Conservation (phyloP, 2,797 vertebrate species). For the Coracias cyanogaster region DNA sequence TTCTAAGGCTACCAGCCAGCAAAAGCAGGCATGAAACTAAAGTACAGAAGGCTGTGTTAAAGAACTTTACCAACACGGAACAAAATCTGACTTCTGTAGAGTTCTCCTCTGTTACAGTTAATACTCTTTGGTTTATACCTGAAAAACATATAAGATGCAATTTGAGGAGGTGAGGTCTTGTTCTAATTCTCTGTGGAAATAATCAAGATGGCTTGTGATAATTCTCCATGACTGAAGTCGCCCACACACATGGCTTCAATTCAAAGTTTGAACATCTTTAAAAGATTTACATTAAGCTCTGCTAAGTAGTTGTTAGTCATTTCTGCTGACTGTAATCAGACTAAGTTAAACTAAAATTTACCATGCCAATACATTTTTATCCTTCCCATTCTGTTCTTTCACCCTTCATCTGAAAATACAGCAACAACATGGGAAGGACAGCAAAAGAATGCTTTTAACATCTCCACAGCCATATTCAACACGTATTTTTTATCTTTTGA, state of each 20-base stretch:
- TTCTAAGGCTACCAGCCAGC: neutral
- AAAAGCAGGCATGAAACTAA: neutral
- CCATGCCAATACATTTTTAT: neutral
- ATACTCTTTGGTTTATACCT: neutral
- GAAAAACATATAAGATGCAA: neutral
- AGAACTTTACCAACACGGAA: neutral
- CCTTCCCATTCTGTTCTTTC: neutral
- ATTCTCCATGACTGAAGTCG: neutral
- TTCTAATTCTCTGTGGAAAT: neutral
- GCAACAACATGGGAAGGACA: neutral
- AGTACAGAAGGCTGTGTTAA: neutral
- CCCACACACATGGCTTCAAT: neutral
- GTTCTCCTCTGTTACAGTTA: neutral
- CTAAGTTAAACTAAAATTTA: neutral
- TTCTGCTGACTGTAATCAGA: constrained; percentile 16
- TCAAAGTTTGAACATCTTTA: neutral
- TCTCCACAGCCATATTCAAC: neutral
- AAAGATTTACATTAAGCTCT: constrained; percentile 14
- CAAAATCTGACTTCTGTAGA: neutral
- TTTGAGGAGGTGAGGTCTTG: neutral
- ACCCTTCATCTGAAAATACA: neutral
- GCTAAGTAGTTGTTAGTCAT: constrained; percentile 11
- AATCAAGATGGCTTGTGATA: neutral
- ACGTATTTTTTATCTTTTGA: neutral
- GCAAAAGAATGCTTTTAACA: neutral